These are phyloP conservation scores for Pontoporia blainvillei DNA, from an alignment of 2,113 vertebrate genomes.

Conservation along the genomic window DNA sequence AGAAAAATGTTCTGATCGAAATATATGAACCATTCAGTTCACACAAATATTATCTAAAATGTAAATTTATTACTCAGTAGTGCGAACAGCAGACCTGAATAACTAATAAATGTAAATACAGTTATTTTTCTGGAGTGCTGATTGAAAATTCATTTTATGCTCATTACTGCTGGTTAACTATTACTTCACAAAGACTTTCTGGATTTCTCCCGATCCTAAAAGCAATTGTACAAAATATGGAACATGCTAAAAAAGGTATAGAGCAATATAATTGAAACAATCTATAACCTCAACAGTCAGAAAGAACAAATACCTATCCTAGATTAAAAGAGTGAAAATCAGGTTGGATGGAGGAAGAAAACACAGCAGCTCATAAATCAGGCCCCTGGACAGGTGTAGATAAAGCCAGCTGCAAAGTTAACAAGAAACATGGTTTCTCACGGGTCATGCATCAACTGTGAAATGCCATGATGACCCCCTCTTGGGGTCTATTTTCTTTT, in stretches of 20 bases:
- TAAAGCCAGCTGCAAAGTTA: not conserved
- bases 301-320: not conserved
- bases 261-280: not conserved
- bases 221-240: not conserved
- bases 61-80: not conserved
- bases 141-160: not conserved
- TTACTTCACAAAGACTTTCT: not conserved
- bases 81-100: not conserved
- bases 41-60: not conserved
- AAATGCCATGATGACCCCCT: not conserved
- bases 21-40: not conserved
- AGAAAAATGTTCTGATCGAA: not conserved
- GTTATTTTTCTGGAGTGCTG: not conserved
- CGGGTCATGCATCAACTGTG: not conserved
- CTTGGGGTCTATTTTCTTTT: not conserved
- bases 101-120: not conserved
- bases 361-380: not conserved
- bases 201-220: not conserved
- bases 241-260: not conserved
- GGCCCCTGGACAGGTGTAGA: not conserved
- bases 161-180: not conserved
- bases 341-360: not conserved
- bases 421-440: not conserved
- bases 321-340: not conserved
- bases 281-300: not conserved